Evolutionary conservation across 2,113 vertebrate species (phyloP).

Genomic region (Pseudopodoces humilis): DNA sequence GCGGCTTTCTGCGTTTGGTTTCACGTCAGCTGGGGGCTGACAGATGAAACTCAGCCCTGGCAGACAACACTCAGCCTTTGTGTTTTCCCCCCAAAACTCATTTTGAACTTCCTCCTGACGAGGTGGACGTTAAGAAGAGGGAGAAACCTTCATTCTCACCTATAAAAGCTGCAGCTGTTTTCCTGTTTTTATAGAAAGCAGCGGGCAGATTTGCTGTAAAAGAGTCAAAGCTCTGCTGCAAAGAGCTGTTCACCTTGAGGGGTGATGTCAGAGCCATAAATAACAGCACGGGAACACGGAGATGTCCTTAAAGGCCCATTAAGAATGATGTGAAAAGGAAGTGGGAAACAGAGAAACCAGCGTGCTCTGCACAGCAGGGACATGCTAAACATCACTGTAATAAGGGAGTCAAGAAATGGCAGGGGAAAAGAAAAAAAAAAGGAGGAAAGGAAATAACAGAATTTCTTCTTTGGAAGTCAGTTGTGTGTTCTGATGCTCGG

Average conservation of each 20-base stretch:
- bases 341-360: not conserved
- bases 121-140: not conserved
- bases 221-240: slow-evolving; percentile 7
- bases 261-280: slow-evolving; percentile 61
- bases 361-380: not conserved
- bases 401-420: not conserved
- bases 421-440: not conserved
- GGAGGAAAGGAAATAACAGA: not conserved
- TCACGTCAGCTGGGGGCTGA: not conserved
- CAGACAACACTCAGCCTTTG: slow-evolving; percentile 28
- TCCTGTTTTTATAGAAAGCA: slow-evolving; percentile 72
- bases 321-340: slow-evolving; percentile 55
- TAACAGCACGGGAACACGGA: slow-evolving; percentile 10
- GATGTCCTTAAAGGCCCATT: slow-evolving; percentile 26
- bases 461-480: not conserved
- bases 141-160: slow-evolving; percentile 44
- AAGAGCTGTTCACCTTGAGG: slow-evolving; percentile 52
- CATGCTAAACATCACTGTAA: not conserved
- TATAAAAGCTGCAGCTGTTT: slow-evolving; percentile 66
- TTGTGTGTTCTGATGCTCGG: not conserved
- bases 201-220: slow-evolving; percentile 31
- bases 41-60: not conserved
- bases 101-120: not conserved
- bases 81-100: not conserved
- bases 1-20: not conserved